A percentile compares a stretch with the other conserved stretches of the same genome.
Conservation (phyloP, 2,797 vertebrate species). For the Galago senegalensis region DNA sequence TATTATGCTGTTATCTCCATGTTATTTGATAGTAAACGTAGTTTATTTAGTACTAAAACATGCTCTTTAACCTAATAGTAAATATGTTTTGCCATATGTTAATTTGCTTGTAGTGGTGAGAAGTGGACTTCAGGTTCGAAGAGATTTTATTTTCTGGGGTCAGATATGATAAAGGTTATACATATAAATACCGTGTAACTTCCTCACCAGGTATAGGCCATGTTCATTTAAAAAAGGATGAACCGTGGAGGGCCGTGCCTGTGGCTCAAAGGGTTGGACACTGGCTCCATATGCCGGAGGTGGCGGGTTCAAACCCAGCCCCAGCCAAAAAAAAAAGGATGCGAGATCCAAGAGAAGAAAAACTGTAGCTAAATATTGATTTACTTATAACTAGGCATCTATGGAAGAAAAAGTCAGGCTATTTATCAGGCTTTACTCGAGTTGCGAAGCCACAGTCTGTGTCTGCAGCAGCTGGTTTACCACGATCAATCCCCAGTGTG, state of each 20-base stretch:
- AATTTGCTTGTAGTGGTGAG: slow-evolving; percentile 4
- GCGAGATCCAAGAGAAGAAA: neutral
- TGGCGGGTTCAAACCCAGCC: too few species aligned
- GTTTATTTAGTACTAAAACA: slow-evolving; percentile 40
- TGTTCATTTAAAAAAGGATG: slow-evolving; percentile 41
- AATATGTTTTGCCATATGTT: neutral
- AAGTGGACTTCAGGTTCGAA: slow-evolving; percentile 46
- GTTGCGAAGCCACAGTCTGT: neutral
- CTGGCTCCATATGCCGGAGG: too few species aligned
- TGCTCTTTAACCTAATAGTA: slow-evolving; percentile 19
- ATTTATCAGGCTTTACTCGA: slow-evolving; percentile 56
- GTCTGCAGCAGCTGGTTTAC: neutral
- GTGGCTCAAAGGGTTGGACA: too few species aligned
- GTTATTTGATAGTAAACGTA: slow-evolving; percentile 10
- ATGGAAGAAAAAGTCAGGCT: slow-evolving; percentile 63
- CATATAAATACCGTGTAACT: neutral
- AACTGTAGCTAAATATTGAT: neutral
- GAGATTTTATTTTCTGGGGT: slow-evolving; percentile 41
- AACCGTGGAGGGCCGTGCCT: too few species aligned
- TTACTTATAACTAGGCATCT: slow-evolving; percentile 36
- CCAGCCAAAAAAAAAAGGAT: neutral
- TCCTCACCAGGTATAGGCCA: slow-evolving; percentile 43
- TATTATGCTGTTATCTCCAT: neutral
- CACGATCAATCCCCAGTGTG: neutral
- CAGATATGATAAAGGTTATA: neutral